Base-by-base conservation (phyloP, 1,140 invertebrate genomes). In the Drosophila equinoxialis region DNA sequence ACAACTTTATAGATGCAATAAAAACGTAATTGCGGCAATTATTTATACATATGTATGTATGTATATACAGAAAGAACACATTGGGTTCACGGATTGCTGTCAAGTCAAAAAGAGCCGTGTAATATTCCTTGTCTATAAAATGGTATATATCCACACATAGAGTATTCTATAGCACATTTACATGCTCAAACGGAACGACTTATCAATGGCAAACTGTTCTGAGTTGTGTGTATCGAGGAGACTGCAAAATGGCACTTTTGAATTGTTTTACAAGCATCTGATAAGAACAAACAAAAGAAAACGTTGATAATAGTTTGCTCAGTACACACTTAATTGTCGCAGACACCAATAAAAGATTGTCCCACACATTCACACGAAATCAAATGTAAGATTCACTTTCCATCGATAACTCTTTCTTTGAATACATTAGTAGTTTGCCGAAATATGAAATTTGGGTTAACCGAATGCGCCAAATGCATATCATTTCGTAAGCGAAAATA, bases 401-500 rank as follows among this genome's bases (percentile, higher is more conserved):
- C 60, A 76, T 61, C 41, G 59, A 30, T 2, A 37, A 58, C 30
- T 58, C 11, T 35, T 42, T 59, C 33, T 48, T 68, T 45, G 35
- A 4, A 55, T 57, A 37, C 23, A 37, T 66, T 20, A 58, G 59
- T 13, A n/a, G 10, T 39, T 20, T 57, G 14, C 10, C 57, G 14
- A 37, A 17, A 70, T 55, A 65, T 65, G 48, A n/a, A 54, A 35
- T 55, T 48, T 62, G 58, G 58, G 57, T 68, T 41, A 71, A 74
- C 71, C 69, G 20, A 48, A 10, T 76, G 74, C 64, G 74, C 66
- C 60, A 60, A 71, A 77, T 77, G 60, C 74, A 77, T 77, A 71
- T 51, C 8, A 60, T 77, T 48, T 70, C 57, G 37, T n/a, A 48
- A 10, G 61, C 61, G 6, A 59, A 59, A 30, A 30, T 6, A 30